Evolutionary conservation across 2,888 invertebrate species (phyloP), one percentile per base, ranked within the genome.

Genomic region (Hypolimnas misippus): DNA sequence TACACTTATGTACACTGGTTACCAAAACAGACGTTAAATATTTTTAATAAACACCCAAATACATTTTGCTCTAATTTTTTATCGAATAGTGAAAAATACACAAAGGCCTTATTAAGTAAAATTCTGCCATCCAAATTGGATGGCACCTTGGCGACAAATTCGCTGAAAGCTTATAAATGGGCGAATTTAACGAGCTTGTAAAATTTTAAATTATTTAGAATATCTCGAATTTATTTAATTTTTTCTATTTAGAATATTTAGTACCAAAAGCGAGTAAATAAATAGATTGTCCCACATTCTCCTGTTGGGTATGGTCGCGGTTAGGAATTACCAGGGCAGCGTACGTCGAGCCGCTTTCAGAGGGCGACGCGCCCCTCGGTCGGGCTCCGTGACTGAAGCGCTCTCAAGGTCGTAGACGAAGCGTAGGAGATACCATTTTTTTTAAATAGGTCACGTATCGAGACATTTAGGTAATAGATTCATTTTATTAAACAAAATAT

Each of bases 281-380:
- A 44, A 19, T 2, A 29, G 25, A 8, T 42, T 56, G 50, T 8
- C 56, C 35, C 14, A 40, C 25, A 42, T 35, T 62, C 42, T 35
- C 35, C 17, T 46, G 52, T 61, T 60, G 57, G 33, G 57, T 56
- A 61, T 58, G 63, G 61, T 66, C 58, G 55, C 33, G 63, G 44
- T 61, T 52, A 40, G 53, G 54, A 52, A 16, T 61, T 60, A 42
- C 50, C 35, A 55, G 33, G 42, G 25, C 40, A 42, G 51, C 29
- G 52, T 38, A 49, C 42, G 42, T 42, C 33, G 29, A 51, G 50
- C 31, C 52, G 55, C 44, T 57, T 21, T 42, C 29, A 31, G 8
- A 42, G 14, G 44, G 44, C 44, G 51, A 31, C 57, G 19, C 53
- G 57, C 52, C 57, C 38, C 40, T 54, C 57, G 40, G 42, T 31